These are phyloP conservation scores for Todiramphus chloris DNA, from an alignment of 2,113 vertebrate genomes.

Conservation along the genomic window DNA sequence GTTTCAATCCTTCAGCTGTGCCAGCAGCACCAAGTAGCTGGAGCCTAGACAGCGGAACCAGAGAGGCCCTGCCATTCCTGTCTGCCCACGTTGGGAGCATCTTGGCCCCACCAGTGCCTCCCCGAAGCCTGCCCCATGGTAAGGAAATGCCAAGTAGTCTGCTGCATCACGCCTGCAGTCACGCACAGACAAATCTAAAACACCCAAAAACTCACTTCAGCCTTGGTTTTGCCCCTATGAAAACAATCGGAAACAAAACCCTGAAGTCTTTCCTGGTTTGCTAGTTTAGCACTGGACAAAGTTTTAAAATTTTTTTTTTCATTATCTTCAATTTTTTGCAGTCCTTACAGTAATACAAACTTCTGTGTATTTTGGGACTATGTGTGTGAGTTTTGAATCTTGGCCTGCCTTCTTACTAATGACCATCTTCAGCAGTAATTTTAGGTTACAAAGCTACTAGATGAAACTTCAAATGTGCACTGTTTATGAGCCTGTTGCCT, in stretches of 20 bases:
- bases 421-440: not conserved
- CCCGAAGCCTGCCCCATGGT: conserved; percentile 89
- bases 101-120: conserved; percentile 86
- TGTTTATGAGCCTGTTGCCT: conserved; percentile 45
- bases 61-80: conserved; percentile 88
- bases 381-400: not conserved
- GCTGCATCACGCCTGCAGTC: not conserved
- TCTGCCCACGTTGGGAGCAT: conserved; percentile 83
- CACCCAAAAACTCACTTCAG: not conserved
- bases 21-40: conserved; percentile 88
- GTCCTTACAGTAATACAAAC: not conserved
- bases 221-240: not conserved
- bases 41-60: conserved; percentile 91
- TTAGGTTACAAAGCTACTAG: not conserved
- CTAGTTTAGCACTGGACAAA: not conserved
- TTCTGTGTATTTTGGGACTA: not conserved
- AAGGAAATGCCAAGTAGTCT: conserved; percentile 70
- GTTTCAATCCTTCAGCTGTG: conserved; percentile 82
- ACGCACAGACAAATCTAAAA: not conserved
- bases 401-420: not conserved
- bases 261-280: not conserved
- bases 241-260: not conserved
- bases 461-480: not conserved
- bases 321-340: not conserved
- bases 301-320: not conserved